Evolutionary conservation across 2,888 invertebrate genomes (phyloP).

Genomic region (Protodeltote pygarga): DNA sequence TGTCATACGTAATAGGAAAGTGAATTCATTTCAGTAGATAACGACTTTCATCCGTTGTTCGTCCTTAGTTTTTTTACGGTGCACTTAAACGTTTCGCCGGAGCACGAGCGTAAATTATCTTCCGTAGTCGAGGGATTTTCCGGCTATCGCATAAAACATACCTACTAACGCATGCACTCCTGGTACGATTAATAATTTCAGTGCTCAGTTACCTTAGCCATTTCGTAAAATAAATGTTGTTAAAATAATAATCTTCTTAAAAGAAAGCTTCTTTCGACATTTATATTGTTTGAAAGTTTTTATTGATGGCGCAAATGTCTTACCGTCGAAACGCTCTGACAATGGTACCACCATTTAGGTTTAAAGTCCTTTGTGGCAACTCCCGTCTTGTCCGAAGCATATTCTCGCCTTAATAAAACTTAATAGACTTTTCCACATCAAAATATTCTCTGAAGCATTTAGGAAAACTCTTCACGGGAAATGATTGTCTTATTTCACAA

Average conservation of each 20-base stretch:
- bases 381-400: conserved; percentile 50
- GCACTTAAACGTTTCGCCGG: conserved; percentile 29
- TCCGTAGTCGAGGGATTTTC: conserved; percentile 17
- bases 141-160: conserved; percentile 33
- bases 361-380: conserved; percentile 57
- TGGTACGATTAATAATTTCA: conserved; percentile 41
- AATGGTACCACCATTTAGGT: conserved; percentile 48
- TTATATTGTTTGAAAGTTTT: conserved; percentile 40
- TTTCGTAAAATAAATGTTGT: conserved; percentile 9
- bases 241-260: conserved; percentile 1
- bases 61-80: conserved; percentile 19
- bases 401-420: conserved; percentile 53
- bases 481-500: conserved; percentile 45
- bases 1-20: no score
- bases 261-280: conserved; percentile 21
- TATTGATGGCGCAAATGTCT: conserved; percentile 44
- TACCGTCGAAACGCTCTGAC: conserved; percentile 39
- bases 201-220: conserved; percentile 1
- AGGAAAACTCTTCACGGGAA: conserved; percentile 39
- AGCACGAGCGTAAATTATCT: conserved; percentile 19
- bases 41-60: no score
- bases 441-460: conserved; percentile 47
- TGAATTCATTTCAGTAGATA: no score
- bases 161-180: conserved; percentile 35
- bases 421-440: conserved; percentile 43